Conservation (phyloP, 2,113 vertebrate genomes). For the Corydoras maculifer region DNA sequence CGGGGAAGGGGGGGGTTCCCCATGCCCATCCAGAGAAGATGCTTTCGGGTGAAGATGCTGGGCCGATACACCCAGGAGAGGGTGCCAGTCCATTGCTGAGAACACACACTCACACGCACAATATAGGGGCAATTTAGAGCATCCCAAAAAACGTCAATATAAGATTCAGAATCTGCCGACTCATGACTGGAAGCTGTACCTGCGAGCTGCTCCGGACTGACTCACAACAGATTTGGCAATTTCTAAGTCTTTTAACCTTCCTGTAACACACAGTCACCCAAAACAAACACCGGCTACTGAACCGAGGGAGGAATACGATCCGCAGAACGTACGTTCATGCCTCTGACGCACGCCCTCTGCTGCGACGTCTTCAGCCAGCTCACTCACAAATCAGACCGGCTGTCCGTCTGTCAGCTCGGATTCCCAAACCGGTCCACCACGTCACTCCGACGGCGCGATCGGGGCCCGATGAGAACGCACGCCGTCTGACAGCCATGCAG, state of each 20-base stretch:
- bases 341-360: conserved; percentile 6
- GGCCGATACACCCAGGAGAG: too few species aligned
- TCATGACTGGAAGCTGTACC: conserved; percentile 19
- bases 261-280: conserved; percentile 14
- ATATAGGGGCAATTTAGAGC: too few species aligned
- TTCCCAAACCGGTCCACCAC: background rate
- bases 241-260: background rate
- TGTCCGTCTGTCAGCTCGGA: background rate
- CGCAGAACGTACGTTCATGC: background rate
- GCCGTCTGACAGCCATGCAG: too few species aligned
- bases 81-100: too few species aligned
- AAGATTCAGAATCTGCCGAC: background rate
- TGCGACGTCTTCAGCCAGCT: conserved; percentile 2
- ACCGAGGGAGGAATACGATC: background rate
- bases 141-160: too few species aligned
- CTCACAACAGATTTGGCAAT: conserved; percentile 19
- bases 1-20: too few species aligned
- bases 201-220: conserved; percentile 19
- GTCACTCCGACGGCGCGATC: conserved; percentile 4
- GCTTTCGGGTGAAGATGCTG: too few species aligned
- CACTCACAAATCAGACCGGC: background rate
- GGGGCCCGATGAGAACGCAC: conserved; percentile 26
- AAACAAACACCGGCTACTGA: conserved; percentile 3
- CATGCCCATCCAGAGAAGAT: too few species aligned
- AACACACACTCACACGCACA: too few species aligned